Evolutionary conservation across 2,113 vertebrate species (phyloP).

Genomic region (Platysternon megacephalum): DNA sequence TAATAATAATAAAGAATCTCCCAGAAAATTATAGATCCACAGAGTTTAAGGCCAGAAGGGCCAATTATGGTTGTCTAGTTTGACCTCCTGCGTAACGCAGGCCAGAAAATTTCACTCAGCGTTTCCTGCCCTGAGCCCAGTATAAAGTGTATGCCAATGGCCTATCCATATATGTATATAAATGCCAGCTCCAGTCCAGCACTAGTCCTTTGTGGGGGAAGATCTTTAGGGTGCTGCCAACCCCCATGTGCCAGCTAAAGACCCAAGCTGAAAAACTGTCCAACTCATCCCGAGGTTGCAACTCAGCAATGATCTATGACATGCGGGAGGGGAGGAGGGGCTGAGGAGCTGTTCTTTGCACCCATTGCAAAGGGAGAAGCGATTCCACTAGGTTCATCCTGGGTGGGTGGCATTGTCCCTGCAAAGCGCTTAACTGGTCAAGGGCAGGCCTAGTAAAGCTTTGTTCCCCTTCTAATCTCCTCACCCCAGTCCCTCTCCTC

Average conservation of each 20-base stretch:
- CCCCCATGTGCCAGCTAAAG: not conserved
- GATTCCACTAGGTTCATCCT: not conserved
- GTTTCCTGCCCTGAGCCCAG: not conserved
- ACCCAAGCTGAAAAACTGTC: not conserved
- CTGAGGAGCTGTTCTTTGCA: not conserved
- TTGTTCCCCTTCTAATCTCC: conserved; percentile 3
- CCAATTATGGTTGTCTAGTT: fast-evolving
- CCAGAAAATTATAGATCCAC: fast-evolving
- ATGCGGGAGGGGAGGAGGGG: not conserved
- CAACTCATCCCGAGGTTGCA: not conserved
- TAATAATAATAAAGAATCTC: not conserved
- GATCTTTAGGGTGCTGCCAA: not conserved
- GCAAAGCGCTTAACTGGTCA: not conserved
- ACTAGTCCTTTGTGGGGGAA: not conserved
- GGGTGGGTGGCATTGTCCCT: not conserved
- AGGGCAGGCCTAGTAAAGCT: not conserved
- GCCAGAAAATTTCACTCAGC: not conserved
- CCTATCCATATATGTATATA: not conserved
- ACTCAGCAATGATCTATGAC: not conserved
- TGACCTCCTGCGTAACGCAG: not conserved
- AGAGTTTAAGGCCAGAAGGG: fast-evolving
- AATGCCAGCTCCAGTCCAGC: not conserved
- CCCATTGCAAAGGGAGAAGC: not conserved
- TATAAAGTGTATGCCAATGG: fast-evolving
- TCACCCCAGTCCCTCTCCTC: not conserved